Evolutionary conservation across 2,888 invertebrate species (phyloP).

Genomic region (Melanargia galathea): DNA sequence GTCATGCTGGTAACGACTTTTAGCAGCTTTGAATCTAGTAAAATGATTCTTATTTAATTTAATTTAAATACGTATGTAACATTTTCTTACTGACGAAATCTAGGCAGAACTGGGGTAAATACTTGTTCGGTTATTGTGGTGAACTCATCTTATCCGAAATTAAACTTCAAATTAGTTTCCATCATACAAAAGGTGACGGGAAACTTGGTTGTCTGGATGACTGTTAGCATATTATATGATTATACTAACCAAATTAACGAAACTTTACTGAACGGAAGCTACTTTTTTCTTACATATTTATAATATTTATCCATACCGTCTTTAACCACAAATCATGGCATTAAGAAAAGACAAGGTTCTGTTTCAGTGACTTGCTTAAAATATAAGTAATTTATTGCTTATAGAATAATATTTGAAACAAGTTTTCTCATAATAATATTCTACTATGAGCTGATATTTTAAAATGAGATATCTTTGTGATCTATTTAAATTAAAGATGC

Average conservation of each 20-base stretch:
- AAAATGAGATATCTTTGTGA: neutral
- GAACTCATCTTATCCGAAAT: too few species aligned
- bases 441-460: neutral
- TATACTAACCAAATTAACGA: neutral
- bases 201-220: conserved; percentile 1
- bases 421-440: neutral
- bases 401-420: neutral
- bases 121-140: too few species aligned
- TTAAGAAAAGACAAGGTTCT: neutral
- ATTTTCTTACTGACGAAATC: neutral
- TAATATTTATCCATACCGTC: neutral
- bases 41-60: neutral
- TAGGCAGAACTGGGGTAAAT: too few species aligned
- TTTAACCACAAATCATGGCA: neutral
- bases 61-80: neutral
- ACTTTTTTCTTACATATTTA: neutral
- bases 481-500: too few species aligned
- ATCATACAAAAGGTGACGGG: neutral
- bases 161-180: too few species aligned
- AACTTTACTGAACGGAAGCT: conserved; percentile 2
- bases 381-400: neutral
- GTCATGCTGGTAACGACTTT: neutral
- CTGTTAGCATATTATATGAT: neutral
- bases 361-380: neutral
- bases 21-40: neutral